Evolutionary conservation across 1,140 invertebrate species (phyloP).

Genomic region (Harpegnathos saltator): DNA sequence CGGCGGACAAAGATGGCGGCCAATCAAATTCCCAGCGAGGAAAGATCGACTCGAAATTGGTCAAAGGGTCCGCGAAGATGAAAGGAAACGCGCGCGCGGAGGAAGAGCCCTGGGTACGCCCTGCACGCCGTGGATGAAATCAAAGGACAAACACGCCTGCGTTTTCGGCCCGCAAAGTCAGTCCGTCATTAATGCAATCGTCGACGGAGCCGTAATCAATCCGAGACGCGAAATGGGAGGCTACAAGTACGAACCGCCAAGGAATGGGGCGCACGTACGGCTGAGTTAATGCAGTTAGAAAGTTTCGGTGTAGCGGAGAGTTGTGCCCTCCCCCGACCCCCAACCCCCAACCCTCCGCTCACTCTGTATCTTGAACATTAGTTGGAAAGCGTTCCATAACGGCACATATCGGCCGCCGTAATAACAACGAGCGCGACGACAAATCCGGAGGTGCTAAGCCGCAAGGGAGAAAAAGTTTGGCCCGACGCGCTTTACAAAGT

Average conservation of each 20-base stretch:
- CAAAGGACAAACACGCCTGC: slow-evolving; percentile 39
- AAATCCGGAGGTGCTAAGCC: slow-evolving; percentile 62
- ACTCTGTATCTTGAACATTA: slow-evolving; percentile 52
- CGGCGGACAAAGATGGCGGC: neutral
- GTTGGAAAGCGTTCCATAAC: slow-evolving; percentile 56
- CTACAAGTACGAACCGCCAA: slow-evolving; percentile 47
- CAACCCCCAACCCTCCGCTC: no score
- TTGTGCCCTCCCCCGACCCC: no score
- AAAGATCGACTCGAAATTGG: slow-evolving; percentile 19
- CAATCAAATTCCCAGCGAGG: slow-evolving; percentile 24
- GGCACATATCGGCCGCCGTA: slow-evolving; percentile 55
- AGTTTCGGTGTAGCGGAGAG: slow-evolving; percentile 51
- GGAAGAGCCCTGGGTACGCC: neutral
- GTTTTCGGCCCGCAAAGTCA: slow-evolving; percentile 38
- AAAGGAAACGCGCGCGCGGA: neutral
- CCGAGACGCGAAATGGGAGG: slow-evolving; percentile 33
- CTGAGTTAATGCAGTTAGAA: slow-evolving; percentile 58
- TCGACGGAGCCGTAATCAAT: slow-evolving; percentile 47
- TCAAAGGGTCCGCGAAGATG: slow-evolving; percentile 13
- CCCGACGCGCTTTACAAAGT: slow-evolving; percentile 57
- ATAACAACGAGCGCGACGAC: slow-evolving; percentile 62
- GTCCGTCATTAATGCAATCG: slow-evolving; percentile 52
- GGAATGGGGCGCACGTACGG: slow-evolving; percentile 47
- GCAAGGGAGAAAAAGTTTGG: slow-evolving; percentile 62
- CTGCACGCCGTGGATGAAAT: slow-evolving; percentile 4